Evolutionary conservation across 2,888 invertebrate genomes (phyloP).

Genomic region (Caradrina kadenii): DNA sequence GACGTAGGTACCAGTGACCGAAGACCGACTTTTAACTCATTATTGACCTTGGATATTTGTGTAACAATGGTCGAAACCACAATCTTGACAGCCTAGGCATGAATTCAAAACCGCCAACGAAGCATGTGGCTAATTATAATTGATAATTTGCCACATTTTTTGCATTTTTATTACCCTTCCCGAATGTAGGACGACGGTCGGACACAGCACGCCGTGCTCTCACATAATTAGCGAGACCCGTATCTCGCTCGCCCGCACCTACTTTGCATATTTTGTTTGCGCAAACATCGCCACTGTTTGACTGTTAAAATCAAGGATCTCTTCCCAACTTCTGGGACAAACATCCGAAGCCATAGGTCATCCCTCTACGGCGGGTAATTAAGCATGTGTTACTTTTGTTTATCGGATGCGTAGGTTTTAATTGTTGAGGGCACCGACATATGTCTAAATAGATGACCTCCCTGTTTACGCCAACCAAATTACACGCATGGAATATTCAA

Average conservation of each 20-base stretch:
- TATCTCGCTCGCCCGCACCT: conserved; percentile 86
- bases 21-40: conserved; percentile 46
- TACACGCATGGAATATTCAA: conserved; percentile 28
- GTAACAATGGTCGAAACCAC: conserved; percentile 36
- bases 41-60: conserved; percentile 55
- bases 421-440: conserved; percentile 43
- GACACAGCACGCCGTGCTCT: conserved; percentile 83
- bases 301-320: conserved; percentile 88
- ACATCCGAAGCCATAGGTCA: conserved; percentile 76
- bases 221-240: conserved; percentile 87
- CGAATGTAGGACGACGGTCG: conserved; percentile 83
- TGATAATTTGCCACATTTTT: conserved; percentile 85
- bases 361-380: conserved; percentile 66
- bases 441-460: conserved; percentile 48
- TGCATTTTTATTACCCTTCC: conserved; percentile 86
- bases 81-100: conserved; percentile 30
- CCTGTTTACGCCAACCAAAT: conserved; percentile 25
- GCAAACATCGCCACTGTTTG: conserved; percentile 87
- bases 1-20: conserved; percentile 40
- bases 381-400: conserved; percentile 72
- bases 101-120: conserved; percentile 60
- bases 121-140: conserved; percentile 83
- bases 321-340: conserved; percentile 78
- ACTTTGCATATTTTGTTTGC: conserved; percentile 90
- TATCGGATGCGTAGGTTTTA: conserved; percentile 58